A percentile compares a stretch with the other conserved stretches of the same genome.
phyloP scores from a whole-genome alignment of 2,888 invertebrate genomes.

The Chymomyza fuscimana region DNA sequence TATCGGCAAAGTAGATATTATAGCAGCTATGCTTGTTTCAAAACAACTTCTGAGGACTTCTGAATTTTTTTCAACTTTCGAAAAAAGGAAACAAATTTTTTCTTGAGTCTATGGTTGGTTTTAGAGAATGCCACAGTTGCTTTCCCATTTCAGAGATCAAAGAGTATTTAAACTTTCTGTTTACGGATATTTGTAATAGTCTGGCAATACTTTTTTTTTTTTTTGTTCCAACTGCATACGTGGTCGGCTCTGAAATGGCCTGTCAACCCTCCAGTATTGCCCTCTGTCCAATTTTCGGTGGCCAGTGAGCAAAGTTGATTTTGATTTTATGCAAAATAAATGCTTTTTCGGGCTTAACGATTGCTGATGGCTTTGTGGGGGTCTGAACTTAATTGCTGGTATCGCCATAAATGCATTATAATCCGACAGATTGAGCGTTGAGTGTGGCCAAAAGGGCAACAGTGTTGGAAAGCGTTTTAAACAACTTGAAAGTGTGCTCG shows the following conservation, averaged over 20 bases:
- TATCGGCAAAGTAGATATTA: too few species aligned
- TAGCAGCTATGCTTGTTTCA: too few species aligned
- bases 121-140: too few species aligned
- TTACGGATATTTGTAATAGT: too few species aligned
- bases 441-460: background rate
- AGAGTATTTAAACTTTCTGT: too few species aligned
- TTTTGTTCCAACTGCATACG: background rate
- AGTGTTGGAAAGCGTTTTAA: background rate
- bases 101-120: too few species aligned
- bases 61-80: too few species aligned
- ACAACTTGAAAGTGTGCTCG: background rate
- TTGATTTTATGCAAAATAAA: constrained; percentile 67
- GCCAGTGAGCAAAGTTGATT: constrained; percentile 55
- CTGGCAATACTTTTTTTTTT: background rate
- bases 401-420: background rate
- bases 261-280: background rate
- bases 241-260: background rate
- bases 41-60: too few species aligned
- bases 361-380: constrained; percentile 47
- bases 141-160: too few species aligned
- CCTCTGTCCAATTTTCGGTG: background rate
- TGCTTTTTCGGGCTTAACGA: constrained; percentile 40
- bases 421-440: constrained; percentile 7
- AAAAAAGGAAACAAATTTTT: too few species aligned
- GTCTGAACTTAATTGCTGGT: background rate